Evolutionary conservation across 2,797 vertebrate genomes (phyloP).

Genomic region (Silurus lanzhouensis): DNA sequence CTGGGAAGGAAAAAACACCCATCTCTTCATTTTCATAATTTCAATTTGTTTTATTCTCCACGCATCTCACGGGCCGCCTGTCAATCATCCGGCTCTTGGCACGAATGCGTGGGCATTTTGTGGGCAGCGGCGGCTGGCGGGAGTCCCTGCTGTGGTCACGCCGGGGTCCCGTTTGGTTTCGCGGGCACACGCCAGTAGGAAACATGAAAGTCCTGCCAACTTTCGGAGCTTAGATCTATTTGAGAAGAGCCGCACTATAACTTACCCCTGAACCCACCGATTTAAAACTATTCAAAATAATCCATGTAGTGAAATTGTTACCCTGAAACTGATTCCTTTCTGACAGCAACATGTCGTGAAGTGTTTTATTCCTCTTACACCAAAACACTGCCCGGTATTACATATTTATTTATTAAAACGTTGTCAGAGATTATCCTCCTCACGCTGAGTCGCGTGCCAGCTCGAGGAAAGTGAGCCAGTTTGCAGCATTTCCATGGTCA

Average conservation of each 20-base stretch:
- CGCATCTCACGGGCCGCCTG: constrained; percentile 3
- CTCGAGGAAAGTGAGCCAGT: too few relatives aligned
- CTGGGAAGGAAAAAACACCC: constrained; percentile 37
- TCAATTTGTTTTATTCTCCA: not conserved
- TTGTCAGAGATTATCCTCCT: too few relatives aligned
- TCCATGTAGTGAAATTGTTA: not conserved
- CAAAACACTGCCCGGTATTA: not conserved
- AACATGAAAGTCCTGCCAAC: constrained; percentile 35
- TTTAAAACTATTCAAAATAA: not conserved
- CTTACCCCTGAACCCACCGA: not conserved
- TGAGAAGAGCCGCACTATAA: not conserved
- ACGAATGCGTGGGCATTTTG: constrained; percentile 25
- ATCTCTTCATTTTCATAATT: constrained; percentile 5
- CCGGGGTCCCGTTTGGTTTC: constrained; percentile 43
- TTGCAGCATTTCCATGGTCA: too few relatives aligned
- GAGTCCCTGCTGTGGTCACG: constrained; percentile 42
- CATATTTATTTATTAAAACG: not conserved
- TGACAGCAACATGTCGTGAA: not conserved
- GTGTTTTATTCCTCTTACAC: not conserved
- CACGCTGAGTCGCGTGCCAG: too few relatives aligned
- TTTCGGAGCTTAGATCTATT: not conserved
- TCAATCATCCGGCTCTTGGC: constrained; percentile 42
- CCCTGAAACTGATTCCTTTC: not conserved
- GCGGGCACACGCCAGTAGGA: constrained; percentile 33
- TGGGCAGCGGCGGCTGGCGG: constrained; percentile 36